These are phyloP conservation scores for Microcebus jonahi DNA, from an alignment of 2,113 vertebrate genomes.

Conservation along the genomic window DNA sequence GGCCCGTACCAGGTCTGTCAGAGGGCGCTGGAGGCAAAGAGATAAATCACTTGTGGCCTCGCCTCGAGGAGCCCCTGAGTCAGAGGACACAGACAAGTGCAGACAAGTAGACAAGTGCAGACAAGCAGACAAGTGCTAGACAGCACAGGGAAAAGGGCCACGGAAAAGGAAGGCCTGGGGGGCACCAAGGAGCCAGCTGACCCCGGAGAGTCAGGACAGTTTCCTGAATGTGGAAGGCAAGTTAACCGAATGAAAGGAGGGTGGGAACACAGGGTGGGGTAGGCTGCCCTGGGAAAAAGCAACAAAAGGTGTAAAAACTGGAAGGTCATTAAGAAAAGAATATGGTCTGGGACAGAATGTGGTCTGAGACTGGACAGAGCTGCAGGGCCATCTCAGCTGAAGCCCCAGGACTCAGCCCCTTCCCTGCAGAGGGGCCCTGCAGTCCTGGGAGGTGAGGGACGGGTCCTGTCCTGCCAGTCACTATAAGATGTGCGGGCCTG, in stretches of 20 bases:
- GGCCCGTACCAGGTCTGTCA: too few relatives aligned
- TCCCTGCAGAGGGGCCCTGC: not conserved
- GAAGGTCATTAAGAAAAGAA: not conserved
- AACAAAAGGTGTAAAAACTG: not conserved
- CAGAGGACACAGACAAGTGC: not conserved
- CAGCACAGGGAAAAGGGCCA: not conserved
- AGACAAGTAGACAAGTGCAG: not conserved
- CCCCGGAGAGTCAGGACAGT: not conserved
- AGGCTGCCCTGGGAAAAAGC: not conserved
- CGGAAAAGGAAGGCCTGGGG: not conserved
- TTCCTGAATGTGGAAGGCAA: not conserved
- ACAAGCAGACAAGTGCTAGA: not conserved
- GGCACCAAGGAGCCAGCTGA: not conserved
- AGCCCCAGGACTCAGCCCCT: fast-evolving
- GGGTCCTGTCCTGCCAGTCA: not conserved
- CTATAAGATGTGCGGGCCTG: not conserved
- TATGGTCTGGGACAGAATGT: not conserved
- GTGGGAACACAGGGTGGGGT: not conserved
- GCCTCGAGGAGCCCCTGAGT: not conserved
- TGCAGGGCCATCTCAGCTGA: not conserved
- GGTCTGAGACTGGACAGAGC: not conserved
- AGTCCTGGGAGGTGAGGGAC: not conserved
- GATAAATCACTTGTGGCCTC: not conserved
- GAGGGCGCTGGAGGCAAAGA: fast-evolving
- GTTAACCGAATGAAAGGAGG: not conserved